These are phyloP conservation scores for Drosophila anomalata DNA, from an alignment of 2,888 invertebrate species.

Conservation along the genomic window DNA sequence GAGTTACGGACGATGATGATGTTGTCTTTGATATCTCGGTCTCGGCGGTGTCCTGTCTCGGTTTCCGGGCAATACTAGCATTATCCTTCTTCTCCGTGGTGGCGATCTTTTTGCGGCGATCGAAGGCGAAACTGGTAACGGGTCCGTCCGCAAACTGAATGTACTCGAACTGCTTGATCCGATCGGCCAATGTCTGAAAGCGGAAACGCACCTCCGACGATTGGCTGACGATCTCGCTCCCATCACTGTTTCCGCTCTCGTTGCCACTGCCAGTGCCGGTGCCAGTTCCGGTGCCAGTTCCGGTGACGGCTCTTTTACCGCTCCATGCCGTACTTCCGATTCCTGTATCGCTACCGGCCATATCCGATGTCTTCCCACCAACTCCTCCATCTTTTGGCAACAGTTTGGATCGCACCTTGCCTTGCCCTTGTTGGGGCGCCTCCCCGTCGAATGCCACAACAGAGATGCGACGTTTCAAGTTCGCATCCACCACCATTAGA, in stretches of 20 bases:
- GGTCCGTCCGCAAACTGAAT: slow-evolving; percentile 66
- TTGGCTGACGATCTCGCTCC: neutral
- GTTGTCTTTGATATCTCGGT: neutral
- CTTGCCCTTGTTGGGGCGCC: neutral
- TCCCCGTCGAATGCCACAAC: neutral
- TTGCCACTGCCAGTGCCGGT: neutral
- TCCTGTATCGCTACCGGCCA: neutral
- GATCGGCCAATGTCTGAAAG: slow-evolving; percentile 52
- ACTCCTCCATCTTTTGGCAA: slow-evolving; percentile 3
- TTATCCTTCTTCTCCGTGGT: neutral
- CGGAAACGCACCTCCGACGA: slow-evolving; percentile 9
- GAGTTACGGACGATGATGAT: neutral
- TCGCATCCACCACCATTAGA: slow-evolving; percentile 57
- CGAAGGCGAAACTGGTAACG: slow-evolving; percentile 42
- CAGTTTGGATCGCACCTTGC: neutral
- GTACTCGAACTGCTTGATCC: slow-evolving; percentile 48
- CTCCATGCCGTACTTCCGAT: neutral
- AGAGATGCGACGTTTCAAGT: slow-evolving; percentile 46
- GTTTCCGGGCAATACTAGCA: too few relatives aligned
- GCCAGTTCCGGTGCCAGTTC: neutral
- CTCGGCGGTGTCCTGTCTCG: neutral
- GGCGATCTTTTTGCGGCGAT: slow-evolving; percentile 18
- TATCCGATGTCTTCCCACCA: neutral
- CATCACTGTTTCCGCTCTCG: neutral
- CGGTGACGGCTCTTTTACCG: neutral